Evolutionary conservation across 2,888 invertebrate species (phyloP).

Genomic region (Thereva unica): DNA sequence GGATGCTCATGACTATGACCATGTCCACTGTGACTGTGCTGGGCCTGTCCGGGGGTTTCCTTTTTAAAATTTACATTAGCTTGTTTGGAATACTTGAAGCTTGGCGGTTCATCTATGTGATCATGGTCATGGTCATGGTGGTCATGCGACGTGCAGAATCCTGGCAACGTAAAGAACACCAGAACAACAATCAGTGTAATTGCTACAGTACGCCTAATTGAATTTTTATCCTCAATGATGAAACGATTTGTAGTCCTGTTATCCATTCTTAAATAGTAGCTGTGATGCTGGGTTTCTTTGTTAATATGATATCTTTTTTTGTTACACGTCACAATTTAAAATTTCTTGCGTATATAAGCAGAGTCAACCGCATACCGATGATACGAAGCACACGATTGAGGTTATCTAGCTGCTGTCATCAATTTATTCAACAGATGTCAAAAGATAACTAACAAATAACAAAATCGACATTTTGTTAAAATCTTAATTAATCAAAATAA

Average conservation of each 20-base stretch:
- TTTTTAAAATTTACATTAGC: conserved; percentile 62
- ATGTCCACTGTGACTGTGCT: conserved; percentile 44
- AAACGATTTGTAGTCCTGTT: no score
- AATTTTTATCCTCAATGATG: conserved; percentile 1
- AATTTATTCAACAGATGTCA: conserved; percentile 7
- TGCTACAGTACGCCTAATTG: conserved; percentile 44
- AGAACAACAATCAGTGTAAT: conserved; percentile 49
- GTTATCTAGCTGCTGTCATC: not conserved
- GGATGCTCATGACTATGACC: conserved; percentile 40
- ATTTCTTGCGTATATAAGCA: not conserved
- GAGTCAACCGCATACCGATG: not conserved
- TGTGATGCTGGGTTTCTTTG: no score
- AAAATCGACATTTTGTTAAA: no score
- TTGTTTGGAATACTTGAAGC: conserved; percentile 81
- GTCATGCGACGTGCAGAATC: conserved; percentile 57
- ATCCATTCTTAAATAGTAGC: no score
- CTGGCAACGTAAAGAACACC: conserved; percentile 54
- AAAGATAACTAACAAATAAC: no score
- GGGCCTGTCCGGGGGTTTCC: conserved; percentile 43
- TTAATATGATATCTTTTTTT: not conserved
- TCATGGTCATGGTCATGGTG: conserved; percentile 60
- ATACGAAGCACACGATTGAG: not conserved
- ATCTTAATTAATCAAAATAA: no score
- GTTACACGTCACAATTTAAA: conserved; percentile 25
- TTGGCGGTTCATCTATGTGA: conserved; percentile 64